phyloP scores from a whole-genome alignment of 2,888 invertebrate species.

The Drosophila quasianomalipes region DNA sequence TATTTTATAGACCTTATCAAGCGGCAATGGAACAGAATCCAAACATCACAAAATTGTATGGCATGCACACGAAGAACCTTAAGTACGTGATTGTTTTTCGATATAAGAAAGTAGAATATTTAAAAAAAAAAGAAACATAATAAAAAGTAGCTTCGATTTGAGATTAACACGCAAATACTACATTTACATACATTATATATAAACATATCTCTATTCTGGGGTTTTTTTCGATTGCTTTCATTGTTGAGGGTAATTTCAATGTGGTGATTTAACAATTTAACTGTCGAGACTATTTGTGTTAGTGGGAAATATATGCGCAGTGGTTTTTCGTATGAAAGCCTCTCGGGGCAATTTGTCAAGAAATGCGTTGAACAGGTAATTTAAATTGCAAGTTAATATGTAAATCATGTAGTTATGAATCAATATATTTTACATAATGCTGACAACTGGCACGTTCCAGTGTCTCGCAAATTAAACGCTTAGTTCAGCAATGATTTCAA shows the following conservation, averaged over 20 bases:
- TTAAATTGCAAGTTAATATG: constrained; percentile 3
- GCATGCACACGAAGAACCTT: constrained; percentile 10
- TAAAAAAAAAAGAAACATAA: not conserved
- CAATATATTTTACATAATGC: constrained; percentile 48
- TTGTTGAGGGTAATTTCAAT: constrained; percentile 7
- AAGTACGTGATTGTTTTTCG: constrained; percentile 49
- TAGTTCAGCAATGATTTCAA: constrained; percentile 48
- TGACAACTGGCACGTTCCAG: constrained; percentile 67
- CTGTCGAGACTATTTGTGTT: not conserved
- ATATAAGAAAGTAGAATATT: constrained; percentile 13
- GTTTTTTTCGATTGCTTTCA: constrained; percentile 21
- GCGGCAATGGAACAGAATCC: constrained; percentile 13
- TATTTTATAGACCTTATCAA: constrained; percentile 42
- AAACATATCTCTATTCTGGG: constrained; percentile 9
- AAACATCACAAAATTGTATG: constrained; percentile 21
- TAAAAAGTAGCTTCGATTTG: not conserved
- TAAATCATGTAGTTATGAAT: constrained; percentile 59
- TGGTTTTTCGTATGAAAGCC: constrained; percentile 5
- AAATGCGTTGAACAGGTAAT: constrained; percentile 12
- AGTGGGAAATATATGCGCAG: constrained; percentile 17
- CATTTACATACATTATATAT: not conserved
- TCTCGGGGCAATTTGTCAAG: not conserved
- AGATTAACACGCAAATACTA: constrained; percentile 5
- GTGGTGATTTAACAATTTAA: not conserved
- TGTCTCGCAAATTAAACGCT: constrained; percentile 57